These are phyloP conservation scores for Gryllus longicercus DNA, from an alignment of 2,888 invertebrate species.

Conservation along the genomic window DNA sequence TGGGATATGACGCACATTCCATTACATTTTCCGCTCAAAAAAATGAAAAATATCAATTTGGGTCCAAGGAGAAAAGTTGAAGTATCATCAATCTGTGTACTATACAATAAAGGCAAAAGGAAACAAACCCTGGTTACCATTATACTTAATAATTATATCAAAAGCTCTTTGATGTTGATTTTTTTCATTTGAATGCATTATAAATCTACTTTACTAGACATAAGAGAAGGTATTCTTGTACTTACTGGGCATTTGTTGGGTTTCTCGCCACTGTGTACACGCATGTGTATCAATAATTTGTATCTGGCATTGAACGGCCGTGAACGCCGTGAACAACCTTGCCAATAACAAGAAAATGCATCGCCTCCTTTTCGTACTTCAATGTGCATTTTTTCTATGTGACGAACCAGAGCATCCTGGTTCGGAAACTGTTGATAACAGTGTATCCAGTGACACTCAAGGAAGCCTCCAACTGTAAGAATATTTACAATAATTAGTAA, in stretches of 20 bases:
- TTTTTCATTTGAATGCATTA: no score
- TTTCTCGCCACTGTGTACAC: slow-evolving; percentile 97
- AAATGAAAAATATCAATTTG: no score
- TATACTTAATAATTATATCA: no score
- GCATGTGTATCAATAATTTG: slow-evolving; percentile 93
- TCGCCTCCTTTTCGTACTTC: slow-evolving; percentile 77
- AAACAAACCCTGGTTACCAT: no score
- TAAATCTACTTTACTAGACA: no score
- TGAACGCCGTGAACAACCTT: slow-evolving; percentile 81
- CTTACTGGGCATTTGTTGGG: slow-evolving; percentile 96
- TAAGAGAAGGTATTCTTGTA: slow-evolving; percentile 40
- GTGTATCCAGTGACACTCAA: slow-evolving; percentile 77
- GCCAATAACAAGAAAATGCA: slow-evolving; percentile 85
- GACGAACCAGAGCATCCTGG: slow-evolving; percentile 75
- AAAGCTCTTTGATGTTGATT: no score
- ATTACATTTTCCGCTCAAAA: no score
- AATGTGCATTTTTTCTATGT: slow-evolving; percentile 83
- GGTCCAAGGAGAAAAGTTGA: no score
- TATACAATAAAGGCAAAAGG: no score
- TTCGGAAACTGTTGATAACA: slow-evolving; percentile 77
- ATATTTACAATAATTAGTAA: background rate
- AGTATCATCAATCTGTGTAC: no score
- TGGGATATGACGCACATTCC: no score
- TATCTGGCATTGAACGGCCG: slow-evolving; percentile 97
- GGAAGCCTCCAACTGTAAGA: slow-evolving; percentile 30